Base-by-base conservation (phyloP, 2,888 invertebrate genomes). In the Thymelicus lineola region DNA sequence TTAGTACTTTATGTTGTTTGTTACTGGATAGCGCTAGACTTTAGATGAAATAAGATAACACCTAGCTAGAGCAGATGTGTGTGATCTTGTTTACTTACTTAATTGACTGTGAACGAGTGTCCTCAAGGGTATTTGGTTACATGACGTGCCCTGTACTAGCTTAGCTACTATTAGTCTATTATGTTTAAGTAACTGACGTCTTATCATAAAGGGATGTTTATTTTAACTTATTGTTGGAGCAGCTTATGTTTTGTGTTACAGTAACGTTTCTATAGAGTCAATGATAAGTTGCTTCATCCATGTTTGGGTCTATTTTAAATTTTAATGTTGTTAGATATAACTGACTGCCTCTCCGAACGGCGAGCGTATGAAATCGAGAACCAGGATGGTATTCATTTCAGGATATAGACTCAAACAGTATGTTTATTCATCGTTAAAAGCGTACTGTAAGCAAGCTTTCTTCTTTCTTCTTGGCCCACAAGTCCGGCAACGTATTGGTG, bases 51-150 rank as follows among this genome's bases (percentile, higher is more conserved):
- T 84, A 75, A 75, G 82, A 87, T 84, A 84, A 79, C 77, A 77
- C 74, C 71, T 79, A 75, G 76, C 71, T 79, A 75, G 76, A 80
- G 82, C 83, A 79, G 78, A 85, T 80, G 82, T 83, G 79, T 82
- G 79, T 85, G 84, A 85, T 83, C 84, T 82, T 86, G 86, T 83
- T 84, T 83, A 81, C 82, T 79, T 82, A 79, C 73, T 78, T 82
- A 88, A 89, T 87, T 87, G 89, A 81, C 81, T 80, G 83, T 84
- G 79, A 80, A 83, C 82, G 82, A 84, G 79, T 78, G 81, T 84
- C 80, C 81, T 86, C 86, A 88, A 87, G 77, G 79, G 80, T 91
- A 89, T 91, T 79, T 80, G 66, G 80, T 90, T 90, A 85, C 91
- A 76, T 74, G 81, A 82, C 82, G 77, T 79, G 77, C 77, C 77